Evolutionary conservation across 1,140 invertebrate genomes (phyloP).

Genomic region (Drosophila watanabei): DNA sequence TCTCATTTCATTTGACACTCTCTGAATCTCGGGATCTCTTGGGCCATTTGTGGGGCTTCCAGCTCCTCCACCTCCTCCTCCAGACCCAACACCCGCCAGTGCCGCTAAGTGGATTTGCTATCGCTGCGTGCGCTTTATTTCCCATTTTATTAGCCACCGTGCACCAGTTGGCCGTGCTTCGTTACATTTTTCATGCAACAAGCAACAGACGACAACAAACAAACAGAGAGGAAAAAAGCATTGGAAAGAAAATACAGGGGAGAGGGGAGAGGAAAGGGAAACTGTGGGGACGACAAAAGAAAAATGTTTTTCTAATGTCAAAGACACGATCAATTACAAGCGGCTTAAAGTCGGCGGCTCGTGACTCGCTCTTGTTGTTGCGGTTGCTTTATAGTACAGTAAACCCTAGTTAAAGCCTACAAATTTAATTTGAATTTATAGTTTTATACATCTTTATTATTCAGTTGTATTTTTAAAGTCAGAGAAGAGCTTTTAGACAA

Average conservation of each 20-base stretch:
- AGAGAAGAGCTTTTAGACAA: background rate
- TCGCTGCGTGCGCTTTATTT: conserved; percentile 61
- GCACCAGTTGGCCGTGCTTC: conserved; percentile 61
- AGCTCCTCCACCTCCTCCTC: background rate
- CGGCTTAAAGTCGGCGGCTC: conserved; percentile 55
- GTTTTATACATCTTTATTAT: background rate
- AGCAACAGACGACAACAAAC: conserved; percentile 21
- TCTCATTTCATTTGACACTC: conserved; percentile 53
- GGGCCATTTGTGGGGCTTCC: conserved; percentile 45
- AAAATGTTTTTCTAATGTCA: conserved; percentile 63
- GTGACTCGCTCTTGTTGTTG: conserved; percentile 41
- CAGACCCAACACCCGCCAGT: conserved; percentile 11
- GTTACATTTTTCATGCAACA: conserved; percentile 55
- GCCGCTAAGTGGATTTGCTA: conserved; percentile 62
- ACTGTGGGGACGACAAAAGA: background rate
- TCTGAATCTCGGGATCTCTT: conserved; percentile 38
- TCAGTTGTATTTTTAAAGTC: background rate
- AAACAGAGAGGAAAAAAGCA: background rate
- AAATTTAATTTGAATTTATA: no score
- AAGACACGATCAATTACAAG: conserved; percentile 67
- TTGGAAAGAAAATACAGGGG: background rate
- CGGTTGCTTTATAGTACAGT: conserved; percentile 37
- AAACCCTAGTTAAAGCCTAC: no score
- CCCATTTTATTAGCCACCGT: conserved; percentile 63
- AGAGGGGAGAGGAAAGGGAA: no score